Evolutionary conservation across 1,140 invertebrate genomes (phyloP), one percentile per base, ranked within the genome.

Genomic region (Drosophila sp.): DNA sequence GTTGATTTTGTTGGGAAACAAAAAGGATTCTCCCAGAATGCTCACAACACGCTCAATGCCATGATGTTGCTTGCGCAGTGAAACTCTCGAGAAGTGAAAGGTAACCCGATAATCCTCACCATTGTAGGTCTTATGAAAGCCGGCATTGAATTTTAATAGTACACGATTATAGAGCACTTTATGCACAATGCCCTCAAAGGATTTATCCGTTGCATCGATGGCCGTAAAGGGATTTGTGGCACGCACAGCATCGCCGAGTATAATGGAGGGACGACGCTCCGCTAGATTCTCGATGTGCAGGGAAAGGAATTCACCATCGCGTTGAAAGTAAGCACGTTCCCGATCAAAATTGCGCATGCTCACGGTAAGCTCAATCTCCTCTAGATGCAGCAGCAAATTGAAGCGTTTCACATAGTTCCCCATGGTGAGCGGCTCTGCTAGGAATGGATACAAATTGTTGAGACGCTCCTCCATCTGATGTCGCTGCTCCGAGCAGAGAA

Each of bases 211-310:
- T n/a, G n/a, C 21, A 21, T 21, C 21, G 21, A 21, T 21, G 66
- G 91, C 36, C 4, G 13, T 0, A 38, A 38, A 93, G 32, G 92
- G 92, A 80, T 94, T 93, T 54, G 92, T 93, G 0, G 94, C 94
- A 27, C 95, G 93, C 14, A 96, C 94, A 90, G 92, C 94, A 91
- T 99, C 97, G 1, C 97, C 97, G 46, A 95, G 83, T 38, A 98
- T 93, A 6, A 99, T 90, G 2, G 97, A 97, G 2, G 97, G 98
- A 48, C 97, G 93, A 76, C 94, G 95, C 91, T 98, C 97, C 51
- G 94, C 93, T 8, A 98, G 92, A 61, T 97, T 96, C 50, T 95
- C 95, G 36, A 98, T 95, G 89, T 95, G 93, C 54, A 98, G 90
- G 9, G 93, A 92, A 5, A 98, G 92, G 92, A 93, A 97, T 69